These are phyloP conservation scores for Polyommatus iphigenia DNA, from an alignment of 2,888 invertebrate genomes.

Conservation along the genomic window DNA sequence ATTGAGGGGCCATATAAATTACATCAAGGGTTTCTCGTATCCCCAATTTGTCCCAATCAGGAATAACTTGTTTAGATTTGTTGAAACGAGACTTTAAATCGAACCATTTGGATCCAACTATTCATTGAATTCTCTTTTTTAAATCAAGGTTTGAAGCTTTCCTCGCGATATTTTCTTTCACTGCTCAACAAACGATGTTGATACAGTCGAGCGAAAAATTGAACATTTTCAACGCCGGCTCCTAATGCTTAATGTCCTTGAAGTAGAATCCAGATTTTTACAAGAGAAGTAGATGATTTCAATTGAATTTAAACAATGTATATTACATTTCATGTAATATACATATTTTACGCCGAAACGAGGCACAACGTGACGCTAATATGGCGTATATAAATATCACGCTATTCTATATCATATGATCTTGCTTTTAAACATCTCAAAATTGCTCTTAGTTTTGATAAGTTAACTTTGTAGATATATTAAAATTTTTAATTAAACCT, in stretches of 20 bases:
- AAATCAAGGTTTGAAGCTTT: constrained; percentile 13
- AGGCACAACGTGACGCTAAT: too few species aligned
- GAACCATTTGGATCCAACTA: background rate
- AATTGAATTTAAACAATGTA: background rate
- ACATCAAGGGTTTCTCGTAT: background rate
- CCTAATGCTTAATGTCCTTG: background rate
- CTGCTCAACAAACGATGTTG: background rate
- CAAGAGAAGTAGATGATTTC: background rate
- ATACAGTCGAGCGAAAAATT: constrained; percentile 6
- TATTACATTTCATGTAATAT: background rate
- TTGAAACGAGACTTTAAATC: background rate
- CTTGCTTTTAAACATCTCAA: background rate
- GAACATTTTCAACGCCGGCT: background rate
- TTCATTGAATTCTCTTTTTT: constrained; percentile 2
- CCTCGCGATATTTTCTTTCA: background rate
- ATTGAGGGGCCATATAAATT: background rate
- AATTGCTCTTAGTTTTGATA: background rate
- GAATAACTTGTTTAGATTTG: background rate
- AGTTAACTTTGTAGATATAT: background rate
- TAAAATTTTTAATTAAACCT: background rate
- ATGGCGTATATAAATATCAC: too few species aligned
- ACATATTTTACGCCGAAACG: too few species aligned
- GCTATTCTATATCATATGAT: too few species aligned
- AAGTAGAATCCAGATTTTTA: background rate
- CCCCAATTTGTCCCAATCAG: background rate